A percentile compares a stretch with the other conserved stretches of the same genome.
These are phyloP conservation scores for Chaenogobius annularis DNA, from an alignment of 2,113 vertebrate species.

Conservation along the genomic window DNA sequence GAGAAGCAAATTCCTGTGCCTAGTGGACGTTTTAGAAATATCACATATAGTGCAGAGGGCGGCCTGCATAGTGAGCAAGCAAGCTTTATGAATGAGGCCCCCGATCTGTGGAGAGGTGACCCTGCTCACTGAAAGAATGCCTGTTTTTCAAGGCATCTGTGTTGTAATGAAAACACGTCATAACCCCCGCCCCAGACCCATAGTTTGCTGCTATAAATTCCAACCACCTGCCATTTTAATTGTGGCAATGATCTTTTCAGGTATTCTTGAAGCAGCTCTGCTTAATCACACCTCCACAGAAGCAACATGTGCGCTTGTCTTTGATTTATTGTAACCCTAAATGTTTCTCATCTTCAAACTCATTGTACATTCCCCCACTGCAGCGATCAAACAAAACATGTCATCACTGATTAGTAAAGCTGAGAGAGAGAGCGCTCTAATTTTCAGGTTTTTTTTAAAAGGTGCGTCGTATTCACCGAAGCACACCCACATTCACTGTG, in stretches of 20 bases:
- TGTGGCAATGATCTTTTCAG: background rate
- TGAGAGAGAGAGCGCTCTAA: slow-evolving; percentile 21
- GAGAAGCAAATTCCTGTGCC: no score
- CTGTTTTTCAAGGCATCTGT: background rate
- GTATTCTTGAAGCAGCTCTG: background rate
- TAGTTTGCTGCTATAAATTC: background rate
- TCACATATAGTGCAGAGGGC: no score
- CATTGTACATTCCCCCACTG: slow-evolving; percentile 11
- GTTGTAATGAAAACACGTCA: background rate
- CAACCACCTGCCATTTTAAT: background rate
- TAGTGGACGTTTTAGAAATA: no score
- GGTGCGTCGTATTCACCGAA: slow-evolving; percentile 22
- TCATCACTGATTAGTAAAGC: slow-evolving; percentile 33
- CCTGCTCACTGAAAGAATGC: no score
- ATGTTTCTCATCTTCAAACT: slow-evolving; percentile 19
- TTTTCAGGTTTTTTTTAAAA: slow-evolving; percentile 19
- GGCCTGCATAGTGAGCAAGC: no score
- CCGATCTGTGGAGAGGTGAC: no score
- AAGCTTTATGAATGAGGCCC: no score
- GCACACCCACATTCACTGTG: slow-evolving; percentile 14
- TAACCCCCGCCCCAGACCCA: background rate
- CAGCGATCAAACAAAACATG: slow-evolving; percentile 27
- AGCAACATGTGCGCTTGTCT: slow-evolving; percentile 10
- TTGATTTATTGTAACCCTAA: slow-evolving; percentile 26
- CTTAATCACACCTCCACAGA: background rate